A percentile compares a stretch with the other conserved stretches of the same genome.
phyloP scores from a whole-genome alignment of 1,140 invertebrate genomes.

The Magallana ariakensis region DNA sequence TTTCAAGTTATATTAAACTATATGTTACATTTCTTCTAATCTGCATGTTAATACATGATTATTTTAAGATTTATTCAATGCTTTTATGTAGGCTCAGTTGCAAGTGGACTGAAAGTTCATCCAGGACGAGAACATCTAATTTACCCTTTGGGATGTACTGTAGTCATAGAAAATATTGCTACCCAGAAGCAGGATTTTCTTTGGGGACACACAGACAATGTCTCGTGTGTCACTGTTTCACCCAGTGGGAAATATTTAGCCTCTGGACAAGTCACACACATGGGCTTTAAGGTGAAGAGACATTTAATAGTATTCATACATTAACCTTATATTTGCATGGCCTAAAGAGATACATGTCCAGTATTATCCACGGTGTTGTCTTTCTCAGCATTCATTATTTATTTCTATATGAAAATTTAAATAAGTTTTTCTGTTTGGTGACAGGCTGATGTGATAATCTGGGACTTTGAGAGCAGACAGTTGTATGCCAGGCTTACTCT shows the following conservation, averaged over 20 bases:
- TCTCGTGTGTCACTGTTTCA: constrained; percentile 90
- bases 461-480: constrained; percentile 86
- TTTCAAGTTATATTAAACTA: background rate
- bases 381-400: background rate
- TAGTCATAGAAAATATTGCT: constrained; percentile 87
- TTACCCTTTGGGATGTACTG: constrained; percentile 91
- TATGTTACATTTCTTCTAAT: no score
- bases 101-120: constrained; percentile 86
- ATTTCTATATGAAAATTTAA: background rate
- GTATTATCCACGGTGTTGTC: background rate
- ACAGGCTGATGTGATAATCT: constrained; percentile 90
- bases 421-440: constrained; percentile 56
- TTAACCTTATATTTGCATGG: no score
- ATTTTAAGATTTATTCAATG: background rate
- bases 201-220: constrained; percentile 90
- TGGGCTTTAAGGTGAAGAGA: constrained; percentile 88
- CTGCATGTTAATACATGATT: no score
- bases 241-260: constrained; percentile 89
- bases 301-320: background rate
- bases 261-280: constrained; percentile 93
- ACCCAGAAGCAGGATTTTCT: constrained; percentile 88
- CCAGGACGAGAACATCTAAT: constrained; percentile 88
- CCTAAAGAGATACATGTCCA: no score
- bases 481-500: constrained; percentile 84
- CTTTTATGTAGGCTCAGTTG: constrained; percentile 82